Conservation (phyloP, 2,888 invertebrate species). For the Chrysomela aeneicollis region DNA sequence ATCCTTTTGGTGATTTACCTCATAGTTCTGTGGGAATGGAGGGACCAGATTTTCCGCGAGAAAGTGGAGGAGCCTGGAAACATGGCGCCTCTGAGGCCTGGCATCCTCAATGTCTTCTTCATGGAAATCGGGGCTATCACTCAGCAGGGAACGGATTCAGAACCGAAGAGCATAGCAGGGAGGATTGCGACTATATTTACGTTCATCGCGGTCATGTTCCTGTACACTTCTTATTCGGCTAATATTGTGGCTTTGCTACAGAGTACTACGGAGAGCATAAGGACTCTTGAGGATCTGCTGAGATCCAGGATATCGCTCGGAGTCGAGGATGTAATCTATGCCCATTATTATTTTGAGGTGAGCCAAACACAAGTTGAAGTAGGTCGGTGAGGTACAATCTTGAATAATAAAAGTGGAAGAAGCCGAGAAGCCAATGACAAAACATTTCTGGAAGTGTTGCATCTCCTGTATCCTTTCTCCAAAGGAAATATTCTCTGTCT, state of each 20-base stretch:
- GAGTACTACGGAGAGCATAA: constrained; percentile 68
- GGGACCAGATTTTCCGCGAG: constrained; percentile 42
- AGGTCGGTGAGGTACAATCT: too few species aligned
- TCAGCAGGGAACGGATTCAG: constrained; percentile 61
- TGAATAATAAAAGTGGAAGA: too few species aligned
- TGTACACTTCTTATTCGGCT: constrained; percentile 73
- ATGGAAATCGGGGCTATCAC: constrained; percentile 63
- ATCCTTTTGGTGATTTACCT: constrained; percentile 49
- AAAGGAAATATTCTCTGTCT: too few species aligned
- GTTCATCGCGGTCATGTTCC: constrained; percentile 62
- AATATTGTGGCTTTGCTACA: constrained; percentile 74
- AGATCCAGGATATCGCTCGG: constrained; percentile 69
- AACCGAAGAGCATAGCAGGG: constrained; percentile 62
- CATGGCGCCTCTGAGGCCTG: constrained; percentile 40
- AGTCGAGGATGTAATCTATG: constrained; percentile 67
- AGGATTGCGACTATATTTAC: constrained; percentile 55
- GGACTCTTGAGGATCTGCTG: constrained; percentile 65
- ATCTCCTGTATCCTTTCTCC: too few species aligned
- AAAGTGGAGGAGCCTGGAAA: constrained; percentile 19
- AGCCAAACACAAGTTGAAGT: too few species aligned
- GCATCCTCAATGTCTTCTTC: constrained; percentile 52
- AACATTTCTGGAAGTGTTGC: too few species aligned
- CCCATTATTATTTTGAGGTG: constrained; percentile 71
- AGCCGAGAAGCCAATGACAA: too few species aligned
- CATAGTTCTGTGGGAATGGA: constrained; percentile 54